Percentiles rank a stretch among this genome's conserved stretches.
Conservation (phyloP, 2,888 invertebrate genomes). For the Yponomeuta plumbellus region DNA sequence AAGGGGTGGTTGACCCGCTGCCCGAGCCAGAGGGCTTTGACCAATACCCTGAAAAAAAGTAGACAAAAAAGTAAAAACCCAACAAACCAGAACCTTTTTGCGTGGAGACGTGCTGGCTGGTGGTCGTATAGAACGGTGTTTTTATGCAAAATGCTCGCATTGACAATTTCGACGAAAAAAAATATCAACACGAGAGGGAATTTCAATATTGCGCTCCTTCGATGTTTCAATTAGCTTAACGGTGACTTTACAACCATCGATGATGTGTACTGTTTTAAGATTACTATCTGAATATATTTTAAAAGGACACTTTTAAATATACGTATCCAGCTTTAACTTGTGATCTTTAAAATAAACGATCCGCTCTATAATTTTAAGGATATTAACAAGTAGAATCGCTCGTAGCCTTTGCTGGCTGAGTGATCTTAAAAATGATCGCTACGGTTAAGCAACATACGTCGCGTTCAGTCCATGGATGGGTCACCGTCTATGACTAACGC, state of each 20-base stretch:
- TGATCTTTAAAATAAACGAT: too few species aligned
- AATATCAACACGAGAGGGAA: background rate
- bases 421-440: too few species aligned
- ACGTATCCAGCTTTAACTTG: too few species aligned
- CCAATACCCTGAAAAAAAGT: background rate
- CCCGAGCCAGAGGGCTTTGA: conserved; percentile 2
- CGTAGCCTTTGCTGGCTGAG: too few species aligned
- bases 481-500: too few species aligned
- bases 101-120: background rate
- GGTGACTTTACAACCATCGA: background rate
- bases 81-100: background rate
- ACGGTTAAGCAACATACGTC: too few species aligned
- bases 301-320: too few species aligned
- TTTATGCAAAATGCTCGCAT: background rate
- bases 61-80: background rate
- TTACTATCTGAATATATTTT: too few species aligned
- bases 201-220: background rate
- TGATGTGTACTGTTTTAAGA: too few species aligned
- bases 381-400: too few species aligned
- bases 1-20: conserved; percentile 7
- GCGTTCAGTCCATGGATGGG: too few species aligned
- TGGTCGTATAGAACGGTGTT: background rate
- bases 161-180: background rate
- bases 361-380: too few species aligned
- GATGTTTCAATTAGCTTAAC: background rate